Percentiles rank a stretch among this genome's conserved stretches.
phyloP scores from a whole-genome alignment of 64 coral and sea anemone genomes.

The Montipora cactus region DNA sequence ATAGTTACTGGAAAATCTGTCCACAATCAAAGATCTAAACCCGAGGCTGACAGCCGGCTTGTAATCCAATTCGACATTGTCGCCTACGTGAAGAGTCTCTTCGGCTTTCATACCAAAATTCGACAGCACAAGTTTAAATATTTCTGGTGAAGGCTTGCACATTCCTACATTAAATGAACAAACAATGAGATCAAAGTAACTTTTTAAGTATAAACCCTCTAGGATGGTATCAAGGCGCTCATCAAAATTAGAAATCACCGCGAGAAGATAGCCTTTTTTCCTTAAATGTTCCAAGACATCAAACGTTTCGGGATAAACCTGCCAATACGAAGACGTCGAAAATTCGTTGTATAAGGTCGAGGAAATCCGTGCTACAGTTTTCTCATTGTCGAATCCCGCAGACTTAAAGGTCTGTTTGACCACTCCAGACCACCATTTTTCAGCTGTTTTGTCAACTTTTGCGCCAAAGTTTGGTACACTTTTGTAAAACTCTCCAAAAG shows the following conservation, averaged over 20 bases:
- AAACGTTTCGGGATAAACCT: constrained; percentile 72
- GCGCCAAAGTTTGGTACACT: constrained; percentile 76
- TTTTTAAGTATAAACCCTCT: constrained; percentile 48
- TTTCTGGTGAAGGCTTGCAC: constrained; percentile 67
- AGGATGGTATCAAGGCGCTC: constrained; percentile 79
- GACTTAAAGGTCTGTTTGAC: constrained; percentile 66
- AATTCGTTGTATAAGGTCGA: constrained; percentile 67
- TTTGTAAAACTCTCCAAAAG: constrained; percentile 54
- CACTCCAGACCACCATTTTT: constrained; percentile 75
- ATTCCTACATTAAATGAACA: constrained; percentile 79
- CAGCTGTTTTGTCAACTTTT: constrained; percentile 23
- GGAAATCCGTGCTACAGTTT: constrained; percentile 44
- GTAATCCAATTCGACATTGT: constrained; percentile 75
- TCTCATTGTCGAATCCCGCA: constrained; percentile 52
- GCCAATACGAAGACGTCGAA: constrained; percentile 36
- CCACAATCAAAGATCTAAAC: constrained; percentile 69
- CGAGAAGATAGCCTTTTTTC: constrained; percentile 48
- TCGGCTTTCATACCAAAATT: constrained; percentile 52
- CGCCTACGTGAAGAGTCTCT: constrained; percentile 81
- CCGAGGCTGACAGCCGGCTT: constrained; percentile 62
- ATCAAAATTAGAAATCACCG: constrained; percentile 85
- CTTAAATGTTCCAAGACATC: constrained; percentile 62
- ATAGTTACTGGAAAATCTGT: constrained; percentile 30
- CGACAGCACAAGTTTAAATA: constrained; percentile 68
- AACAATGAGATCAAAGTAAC: constrained; percentile 75